Evolutionary conservation across 1,140 invertebrate species (phyloP).

Genomic region (Drosophila micromelanica): DNA sequence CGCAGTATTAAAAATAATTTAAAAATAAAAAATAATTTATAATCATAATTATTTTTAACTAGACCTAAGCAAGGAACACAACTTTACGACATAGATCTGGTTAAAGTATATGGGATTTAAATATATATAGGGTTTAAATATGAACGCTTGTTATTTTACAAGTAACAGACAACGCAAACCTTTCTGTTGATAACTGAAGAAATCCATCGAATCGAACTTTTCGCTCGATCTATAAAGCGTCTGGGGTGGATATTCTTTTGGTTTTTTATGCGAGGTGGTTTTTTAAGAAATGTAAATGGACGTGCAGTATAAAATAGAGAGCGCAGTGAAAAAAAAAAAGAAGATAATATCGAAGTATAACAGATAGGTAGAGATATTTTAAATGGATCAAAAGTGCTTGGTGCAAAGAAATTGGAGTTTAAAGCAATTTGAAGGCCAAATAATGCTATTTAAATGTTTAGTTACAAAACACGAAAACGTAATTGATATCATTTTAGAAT

Average conservation of each 20-base stretch:
- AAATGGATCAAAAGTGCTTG: constrained; percentile 13
- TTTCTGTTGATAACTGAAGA: constrained; percentile 82
- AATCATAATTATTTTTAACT: too few relatives aligned
- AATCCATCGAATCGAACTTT: constrained; percentile 87
- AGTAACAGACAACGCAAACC: constrained; percentile 75
- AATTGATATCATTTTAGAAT: constrained; percentile 34
- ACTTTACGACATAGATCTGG: constrained; percentile 33
- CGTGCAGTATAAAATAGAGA: constrained; percentile 21
- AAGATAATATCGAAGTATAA: neutral
- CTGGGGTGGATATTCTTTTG: constrained; percentile 84
- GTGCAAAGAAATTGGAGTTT: constrained; percentile 13
- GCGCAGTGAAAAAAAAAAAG: constrained; percentile 15
- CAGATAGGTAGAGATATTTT: neutral
- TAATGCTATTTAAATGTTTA: constrained; percentile 44
- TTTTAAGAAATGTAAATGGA: constrained; percentile 30
- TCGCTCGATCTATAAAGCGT: constrained; percentile 87
- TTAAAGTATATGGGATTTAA: constrained; percentile 1
- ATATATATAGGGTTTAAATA: constrained; percentile 4
- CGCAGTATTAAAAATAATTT: too few relatives aligned
- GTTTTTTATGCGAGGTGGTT: constrained; percentile 19
- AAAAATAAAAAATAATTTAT: too few relatives aligned
- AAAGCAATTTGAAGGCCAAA: constrained; percentile 15
- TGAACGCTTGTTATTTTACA: constrained; percentile 40
- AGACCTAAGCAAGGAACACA: neutral
- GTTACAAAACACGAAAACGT: constrained; percentile 42